These are phyloP conservation scores for Nannospalax galili DNA, from an alignment of 2,113 vertebrate genomes.

Conservation along the genomic window DNA sequence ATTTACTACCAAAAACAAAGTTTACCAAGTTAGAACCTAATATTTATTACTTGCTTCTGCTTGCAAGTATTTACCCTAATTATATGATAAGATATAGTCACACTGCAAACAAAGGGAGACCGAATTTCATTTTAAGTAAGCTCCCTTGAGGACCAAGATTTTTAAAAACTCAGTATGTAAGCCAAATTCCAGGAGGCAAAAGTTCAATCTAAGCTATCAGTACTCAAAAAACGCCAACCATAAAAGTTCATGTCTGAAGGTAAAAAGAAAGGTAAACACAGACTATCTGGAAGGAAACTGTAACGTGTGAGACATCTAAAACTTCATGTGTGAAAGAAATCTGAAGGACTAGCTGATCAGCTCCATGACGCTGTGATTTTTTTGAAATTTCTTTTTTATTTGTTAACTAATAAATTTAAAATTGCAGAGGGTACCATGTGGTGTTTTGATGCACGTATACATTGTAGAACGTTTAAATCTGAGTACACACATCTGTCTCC, in stretches of 20 bases:
- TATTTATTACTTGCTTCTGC: constrained; percentile 62
- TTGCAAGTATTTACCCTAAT: constrained; percentile 69
- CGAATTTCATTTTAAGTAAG: constrained; percentile 45
- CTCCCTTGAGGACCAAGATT: not conserved
- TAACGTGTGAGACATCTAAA: not conserved
- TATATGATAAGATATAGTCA: constrained; percentile 74
- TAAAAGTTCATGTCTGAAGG: constrained; percentile 3
- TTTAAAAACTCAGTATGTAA: constrained; percentile 16
- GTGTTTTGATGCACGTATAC: not conserved
- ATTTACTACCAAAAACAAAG: constrained; percentile 61
- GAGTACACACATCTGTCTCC: not conserved
- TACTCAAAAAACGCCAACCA: constrained; percentile 14
- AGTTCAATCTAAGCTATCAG: constrained; percentile 51
- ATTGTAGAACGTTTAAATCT: not conserved
- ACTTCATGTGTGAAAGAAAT: not conserved
- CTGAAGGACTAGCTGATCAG: not conserved
- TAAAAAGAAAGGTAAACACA: constrained; percentile 16
- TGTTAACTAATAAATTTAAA: not conserved
- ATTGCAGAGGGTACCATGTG: not conserved
- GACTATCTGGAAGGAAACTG: not conserved
- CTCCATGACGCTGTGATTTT: not conserved
- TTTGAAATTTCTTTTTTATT: not conserved
- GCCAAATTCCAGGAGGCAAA: constrained; percentile 44
- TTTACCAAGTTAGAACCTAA: constrained; percentile 59
- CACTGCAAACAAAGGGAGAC: constrained; percentile 68